Evolutionary conservation across 2,113 vertebrate species (phyloP), one percentile per base, ranked within the genome.

Genomic region (Phylloscopus whistleri): DNA sequence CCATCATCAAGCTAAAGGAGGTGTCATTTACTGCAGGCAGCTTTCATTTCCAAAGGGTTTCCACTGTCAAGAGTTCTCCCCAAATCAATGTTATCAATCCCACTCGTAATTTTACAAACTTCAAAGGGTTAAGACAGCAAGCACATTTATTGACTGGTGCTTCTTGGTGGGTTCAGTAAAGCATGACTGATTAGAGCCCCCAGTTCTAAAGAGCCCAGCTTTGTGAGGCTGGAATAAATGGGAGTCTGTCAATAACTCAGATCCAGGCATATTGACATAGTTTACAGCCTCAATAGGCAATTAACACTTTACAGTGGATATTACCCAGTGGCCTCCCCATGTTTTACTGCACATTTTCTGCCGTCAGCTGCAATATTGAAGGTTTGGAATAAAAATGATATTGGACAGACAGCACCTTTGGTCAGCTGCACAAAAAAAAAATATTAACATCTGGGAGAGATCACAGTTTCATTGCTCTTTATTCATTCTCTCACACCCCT

Each of bases 271-370:
- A 98, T 98, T 94, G 97, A 98, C 96, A 97, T 96, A 97, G 97
- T 97, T 98, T 98, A 98, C 98, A 98, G 97, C 98, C 97, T 98
- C 98, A 98, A 98, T 97, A 98, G 97, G 97, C 97, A 98, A 98
- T 98, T 98, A 98, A 98, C 98, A 98, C 98, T 98, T 98, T 98
- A 98, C 97, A 98, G 98, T 97, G 97, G 97, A 98, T 97, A 98
- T 98, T 98, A 98, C 97, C 98, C 97, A 98, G 93, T 90, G 96
- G 97, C 97, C 97, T 97, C 95, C 97, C 96, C 73, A 43, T 91
- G 84, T 97, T 98, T 98, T 97, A 97, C 98, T 97, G 97, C 97
- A 94, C 97, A 92, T 98, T 98, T 98, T 98, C 97, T 98, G 98
- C 98, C 97, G 31, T 97, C 95, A 76, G 96, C 94, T 97, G 96